Evolutionary conservation across 2,797 vertebrate genomes (phyloP).

Genomic region (Karalla daura): DNA sequence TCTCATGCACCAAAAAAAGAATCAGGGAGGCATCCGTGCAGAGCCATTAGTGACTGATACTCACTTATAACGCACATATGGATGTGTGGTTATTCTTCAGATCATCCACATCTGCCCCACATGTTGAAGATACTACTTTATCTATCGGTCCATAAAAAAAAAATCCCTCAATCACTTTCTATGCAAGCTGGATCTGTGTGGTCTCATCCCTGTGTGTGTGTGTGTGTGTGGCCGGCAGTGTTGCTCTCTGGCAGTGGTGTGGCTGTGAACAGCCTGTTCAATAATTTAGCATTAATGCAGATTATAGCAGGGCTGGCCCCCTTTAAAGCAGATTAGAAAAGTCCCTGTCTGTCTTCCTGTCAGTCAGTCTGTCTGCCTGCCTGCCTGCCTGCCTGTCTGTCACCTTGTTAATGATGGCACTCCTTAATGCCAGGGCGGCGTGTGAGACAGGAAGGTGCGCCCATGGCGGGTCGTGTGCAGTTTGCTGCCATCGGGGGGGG

Average conservation of each 20-base stretch:
- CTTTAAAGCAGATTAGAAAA: conserved; percentile 76
- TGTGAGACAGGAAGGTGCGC: conserved; percentile 35
- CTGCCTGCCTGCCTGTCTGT: conserved; percentile 29
- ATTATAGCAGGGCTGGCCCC: conserved; percentile 65
- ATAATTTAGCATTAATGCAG: conserved; percentile 77
- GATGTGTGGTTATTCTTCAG: too few relatives aligned
- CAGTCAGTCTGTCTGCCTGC: conserved; percentile 39
- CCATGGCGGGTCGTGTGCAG: conserved; percentile 42
- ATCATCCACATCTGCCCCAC: neutral
- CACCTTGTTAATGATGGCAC: conserved; percentile 56
- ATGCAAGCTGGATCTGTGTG: neutral
- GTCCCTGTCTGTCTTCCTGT: conserved; percentile 46
- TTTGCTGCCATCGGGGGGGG: conserved; percentile 11
- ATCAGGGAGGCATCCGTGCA: too few relatives aligned
- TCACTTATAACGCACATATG: too few relatives aligned
- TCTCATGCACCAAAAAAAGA: too few relatives aligned
- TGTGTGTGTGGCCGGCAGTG: conserved; percentile 13
- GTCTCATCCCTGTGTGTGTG: too few relatives aligned
- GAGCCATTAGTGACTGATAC: too few relatives aligned
- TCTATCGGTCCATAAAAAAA: neutral
- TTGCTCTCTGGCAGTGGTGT: conserved; percentile 37
- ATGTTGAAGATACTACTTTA: neutral
- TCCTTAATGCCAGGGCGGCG: conserved; percentile 45
- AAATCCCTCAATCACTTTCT: neutral
- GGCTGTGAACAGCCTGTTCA: conserved; percentile 60